Conservation (phyloP, 2,113 vertebrate genomes). For the Plecturocebus donacophilus region DNA sequence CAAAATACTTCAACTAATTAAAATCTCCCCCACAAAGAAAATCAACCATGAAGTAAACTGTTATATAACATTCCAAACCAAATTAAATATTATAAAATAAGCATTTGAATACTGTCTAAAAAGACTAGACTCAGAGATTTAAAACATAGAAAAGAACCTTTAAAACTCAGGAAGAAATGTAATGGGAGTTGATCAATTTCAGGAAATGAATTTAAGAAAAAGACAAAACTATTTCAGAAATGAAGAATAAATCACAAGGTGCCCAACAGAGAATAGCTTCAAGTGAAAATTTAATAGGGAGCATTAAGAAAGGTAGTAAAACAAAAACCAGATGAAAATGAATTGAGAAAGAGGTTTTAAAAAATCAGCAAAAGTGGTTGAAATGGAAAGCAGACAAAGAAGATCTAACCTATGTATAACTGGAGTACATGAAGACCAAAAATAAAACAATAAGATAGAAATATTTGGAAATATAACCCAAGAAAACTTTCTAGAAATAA, state of each 20-base stretch:
- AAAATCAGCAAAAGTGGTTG: background rate
- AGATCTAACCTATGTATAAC: slow-evolving; percentile 41
- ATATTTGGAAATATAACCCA: slow-evolving; percentile 13
- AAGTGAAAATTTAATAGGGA: background rate
- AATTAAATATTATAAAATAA: slow-evolving; percentile 25
- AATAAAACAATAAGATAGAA: background rate
- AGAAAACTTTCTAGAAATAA: background rate
- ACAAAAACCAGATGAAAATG: background rate
- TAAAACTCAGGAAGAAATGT: background rate
- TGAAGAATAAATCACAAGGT: slow-evolving; percentile 27
- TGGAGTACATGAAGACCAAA: background rate
- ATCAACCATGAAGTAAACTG: slow-evolving; percentile 22
- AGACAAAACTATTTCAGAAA: background rate
- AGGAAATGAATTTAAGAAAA: background rate
- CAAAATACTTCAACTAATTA: background rate
- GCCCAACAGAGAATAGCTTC: background rate
- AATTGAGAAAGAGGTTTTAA: background rate
- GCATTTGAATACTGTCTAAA: background rate
- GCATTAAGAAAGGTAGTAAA: background rate
- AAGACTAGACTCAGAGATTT: background rate
- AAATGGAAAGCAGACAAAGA: slow-evolving; percentile 16
- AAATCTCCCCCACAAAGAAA: background rate
- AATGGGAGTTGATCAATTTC: background rate
- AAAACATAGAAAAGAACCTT: background rate
- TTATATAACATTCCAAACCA: background rate